phyloP scores from a whole-genome alignment of 2,888 invertebrate species.

The Anarsia innoxiella region DNA sequence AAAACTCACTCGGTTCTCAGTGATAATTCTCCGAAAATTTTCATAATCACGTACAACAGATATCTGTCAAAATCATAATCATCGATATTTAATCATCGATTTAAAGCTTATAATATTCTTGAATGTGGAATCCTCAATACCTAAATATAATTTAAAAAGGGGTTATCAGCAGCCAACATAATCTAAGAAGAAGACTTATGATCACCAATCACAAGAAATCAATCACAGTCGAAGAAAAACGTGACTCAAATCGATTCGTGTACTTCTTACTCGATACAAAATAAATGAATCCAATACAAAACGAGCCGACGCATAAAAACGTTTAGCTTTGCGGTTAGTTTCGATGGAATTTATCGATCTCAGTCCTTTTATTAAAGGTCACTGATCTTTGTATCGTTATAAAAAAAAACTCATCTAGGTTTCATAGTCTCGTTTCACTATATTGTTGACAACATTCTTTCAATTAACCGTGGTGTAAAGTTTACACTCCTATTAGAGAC shows the following conservation, averaged over 20 bases:
- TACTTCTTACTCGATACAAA: conserved; percentile 8
- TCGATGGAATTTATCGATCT: conserved; percentile 7
- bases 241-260: conserved; percentile 3
- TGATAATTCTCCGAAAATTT: too few species aligned
- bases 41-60: too few species aligned
- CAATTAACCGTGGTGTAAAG: conserved; percentile 24
- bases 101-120: too few species aligned
- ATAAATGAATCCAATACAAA: conserved; percentile 10
- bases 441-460: conserved; percentile 13
- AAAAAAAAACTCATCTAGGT: neutral
- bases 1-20: conserved; percentile 49
- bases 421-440: neutral
- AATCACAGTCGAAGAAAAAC: conserved; percentile 8
- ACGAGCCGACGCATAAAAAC: conserved; percentile 7
- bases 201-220: conserved; percentile 9
- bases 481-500: conserved; percentile 29
- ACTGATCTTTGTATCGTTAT: conserved; percentile 3
- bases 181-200: too few species aligned
- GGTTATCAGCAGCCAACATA: too few species aligned
- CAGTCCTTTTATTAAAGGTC: conserved; percentile 8
- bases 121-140: too few species aligned
- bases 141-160: too few species aligned
- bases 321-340: conserved; percentile 10
- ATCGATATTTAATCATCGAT: too few species aligned
- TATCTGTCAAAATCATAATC: conserved; percentile 2